Evolutionary conservation across 2,797 vertebrate genomes (phyloP), one percentile per base, ranked within the genome.

Genomic region (Crocodylus rhombifer): DNA sequence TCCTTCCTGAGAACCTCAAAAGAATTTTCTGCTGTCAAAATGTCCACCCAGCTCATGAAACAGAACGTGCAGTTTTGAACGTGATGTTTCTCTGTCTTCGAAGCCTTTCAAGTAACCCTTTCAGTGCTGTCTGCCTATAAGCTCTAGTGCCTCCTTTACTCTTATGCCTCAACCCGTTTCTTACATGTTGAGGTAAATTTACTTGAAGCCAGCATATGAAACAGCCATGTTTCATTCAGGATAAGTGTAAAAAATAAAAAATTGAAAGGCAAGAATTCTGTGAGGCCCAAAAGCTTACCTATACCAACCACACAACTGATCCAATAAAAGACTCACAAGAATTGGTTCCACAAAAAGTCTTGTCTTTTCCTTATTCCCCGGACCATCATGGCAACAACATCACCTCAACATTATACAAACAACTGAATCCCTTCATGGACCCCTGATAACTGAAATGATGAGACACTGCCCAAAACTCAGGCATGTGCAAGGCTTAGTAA

Each of bases 181-280:
- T 5, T 8, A 17, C 6, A 5, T 0, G 0, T 16, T 71, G 21
- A 77, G 5, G 3, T 82, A 84, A 84, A 42, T 1, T 4, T 81
- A 61, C 14, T 26, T 42, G 20, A 91, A 87, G 60, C 30, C 10
- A 84, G 86, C 73, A 11, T 85, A 57, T 75, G 10, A 20, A 84
- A 60, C 1, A 2, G 14, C 30, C 18, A 86, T 9, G 1, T 61
- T 65, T 86, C 6, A 20, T 79, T 87, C 5, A 77, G 62, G 14
- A 36, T 30, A 76, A 36, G n/a, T 65, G 7, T 58, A 60, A 65
- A 51, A 86, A 36, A n/a, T 23, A 65, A 86, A 23, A 8, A 2
- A 15, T 12, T 2, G 42, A 51, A 51, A 51, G 42, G 42, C 42
- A 51, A 51, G 42, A 51, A 51, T 51, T 51, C 42, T 51, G 42